Evolutionary conservation across 2,888 invertebrate genomes (phyloP), one percentile per base, ranked within the genome.

Genomic region (Mythimna lalbum): DNA sequence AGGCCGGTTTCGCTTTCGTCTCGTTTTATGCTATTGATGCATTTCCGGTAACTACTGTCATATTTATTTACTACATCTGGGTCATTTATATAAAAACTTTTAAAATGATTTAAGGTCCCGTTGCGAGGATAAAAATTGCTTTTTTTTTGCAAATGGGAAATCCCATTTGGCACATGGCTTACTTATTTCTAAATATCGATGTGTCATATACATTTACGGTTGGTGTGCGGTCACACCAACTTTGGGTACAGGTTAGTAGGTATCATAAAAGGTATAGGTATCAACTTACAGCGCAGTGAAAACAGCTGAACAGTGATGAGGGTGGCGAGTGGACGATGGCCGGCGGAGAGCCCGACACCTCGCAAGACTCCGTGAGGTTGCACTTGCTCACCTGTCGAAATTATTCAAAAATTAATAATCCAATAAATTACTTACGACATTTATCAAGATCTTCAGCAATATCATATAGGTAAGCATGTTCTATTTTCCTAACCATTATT

Each of bases 281-380:
- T 63, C n/a, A 59, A 87, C 93, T 91, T 90, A 95, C 95, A 77
- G 94, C 91, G 79, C 95, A 95, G 71, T 90, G 90, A 76, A 95
- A 95, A 85, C 95, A 95, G 86, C 92, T 90, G 82, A 95, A 93
- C 1, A 95, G 80, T 10, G 92, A 90, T 2, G 92, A 89, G 12
- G 89, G 86, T 4, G 92, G 84, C 27, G 90, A 79, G 49, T 76
- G 86, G 3, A 76, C 81, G 33, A 71, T 80, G 4, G 86, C 73
- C 2, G 64, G 76, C n/a, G 86, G 83, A 12, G 87, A 86, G 4
- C 64, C 72, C 1, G 85, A 73, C 55, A 73, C 79, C 33, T 89
- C 88, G 59, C 85, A 81, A 5, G 88, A 85, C 19, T 90, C 88
- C 7, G 73, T 74, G 27, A 78, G 31, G 66, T 82, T 84, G 63